Base-by-base conservation (phyloP, 53 echinoderm and acorn worm genomes). In the Patiria pectinifera region DNA sequence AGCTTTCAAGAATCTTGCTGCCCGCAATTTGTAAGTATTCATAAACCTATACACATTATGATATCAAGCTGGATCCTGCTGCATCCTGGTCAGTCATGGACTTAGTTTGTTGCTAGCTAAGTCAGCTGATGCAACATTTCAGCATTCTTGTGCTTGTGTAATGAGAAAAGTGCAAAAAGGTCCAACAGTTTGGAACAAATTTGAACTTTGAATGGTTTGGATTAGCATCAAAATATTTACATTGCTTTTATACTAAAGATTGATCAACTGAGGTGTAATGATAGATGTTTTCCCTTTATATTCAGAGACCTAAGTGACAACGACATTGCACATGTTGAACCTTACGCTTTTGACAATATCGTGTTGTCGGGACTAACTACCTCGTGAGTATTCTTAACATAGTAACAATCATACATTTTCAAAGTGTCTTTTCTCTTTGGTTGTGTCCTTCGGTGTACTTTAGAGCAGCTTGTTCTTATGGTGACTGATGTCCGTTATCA, bases 311-410 rank as follows among this genome's bases (percentile, higher is more conserved):
- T 96, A 61, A 3, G 83, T 23, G 49, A 77, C 46, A 96, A 96
- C 49, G 81, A 93, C 62, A 96, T 96, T n/a, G 94, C 95, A 18
- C 85, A 74, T 53, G 94, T 96, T 76, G 94, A 90, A 10, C 23
- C 91, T 18, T 85, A 94, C 47, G 96, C 95, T 0, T 96, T 96
- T 45, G 86, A 94, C 74, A 84, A 72, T 16, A 89, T 94, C 16
- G 89, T 87, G n/a, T 93, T 94, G 14, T 82, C 85, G 47, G 48
- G 48, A 44, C 19, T 4, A 45, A 24, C 22, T n/a, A 23, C 74
- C 24, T 74, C 74, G 74, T 74, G 74, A 74, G 74, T 74, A 74
- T 74, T 18, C 21, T 21, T 21, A 70, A 35, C 35, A 35, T 35
- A 35, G 35, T 35, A 35, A 35, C 35, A 35, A 35, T 35, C 35